Base-by-base conservation (phyloP, 1,140 invertebrate species). In the Aricia agestis region DNA sequence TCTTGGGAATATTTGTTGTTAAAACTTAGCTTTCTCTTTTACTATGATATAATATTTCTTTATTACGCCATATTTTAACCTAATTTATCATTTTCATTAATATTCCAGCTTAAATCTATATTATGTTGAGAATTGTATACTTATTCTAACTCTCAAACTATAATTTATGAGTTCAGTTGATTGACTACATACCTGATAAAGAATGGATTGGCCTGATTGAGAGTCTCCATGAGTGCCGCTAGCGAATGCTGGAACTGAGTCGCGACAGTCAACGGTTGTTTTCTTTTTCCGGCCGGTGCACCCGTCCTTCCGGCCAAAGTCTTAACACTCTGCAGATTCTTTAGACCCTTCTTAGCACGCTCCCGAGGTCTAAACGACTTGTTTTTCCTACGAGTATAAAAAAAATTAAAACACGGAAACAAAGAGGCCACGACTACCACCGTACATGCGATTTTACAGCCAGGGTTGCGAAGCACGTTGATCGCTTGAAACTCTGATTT, bases 141-240 rank as follows among this genome's bases (percentile, higher is more conserved):
- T n/a, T n/a, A n/a, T n/a, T n/a, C n/a, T n/a, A n/a, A n/a, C n/a
- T n/a, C n/a, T n/a, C n/a, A n/a, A n/a, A n/a, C n/a, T n/a, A n/a
- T n/a, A n/a, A n/a, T n/a, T 25, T 25, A 36, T 36, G 36, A 36
- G 9, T 36, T 36, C 6, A 2, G 2, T 2, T 36, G 36, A 36
- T 36, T 5, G 9, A n/a, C n/a, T 7, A 36, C 36, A 7, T 76
- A 92, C 92, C 98, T 94, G 74, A 99, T 98, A 86, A 99, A 99
- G 92, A 98, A 99, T 1, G 98, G 98, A 92, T 98, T 98, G 0
- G 98, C 97, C 84, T 98, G 96, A 85, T 98, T 98, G 10, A 99
- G 87, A 0, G 98, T 98, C 78, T 97, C 96, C 97, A 99, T 98
- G 13, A 99, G 92, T 45, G 96, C 95, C 71, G 97, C 96, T 31